Evolutionary conservation across 2,113 vertebrate species (phyloP).

Genomic region (Pteronura brasiliensis): DNA sequence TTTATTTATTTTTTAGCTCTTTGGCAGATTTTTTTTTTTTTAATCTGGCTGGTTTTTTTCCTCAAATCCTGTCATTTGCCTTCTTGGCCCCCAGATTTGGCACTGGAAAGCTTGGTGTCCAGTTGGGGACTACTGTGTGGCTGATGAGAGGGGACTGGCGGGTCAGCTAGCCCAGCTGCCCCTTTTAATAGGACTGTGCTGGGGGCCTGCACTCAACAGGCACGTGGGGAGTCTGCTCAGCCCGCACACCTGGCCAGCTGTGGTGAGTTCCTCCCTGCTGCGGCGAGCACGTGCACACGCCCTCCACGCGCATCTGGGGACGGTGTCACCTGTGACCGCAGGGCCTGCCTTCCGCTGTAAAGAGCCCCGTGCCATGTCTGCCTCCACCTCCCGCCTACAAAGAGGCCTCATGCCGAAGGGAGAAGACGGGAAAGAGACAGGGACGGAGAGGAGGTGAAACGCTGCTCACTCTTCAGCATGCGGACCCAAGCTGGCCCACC

Average conservation of each 20-base stretch:
- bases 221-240: background rate
- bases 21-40: background rate
- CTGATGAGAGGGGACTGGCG: background rate
- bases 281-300: fast-evolving
- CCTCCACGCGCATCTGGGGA: background rate
- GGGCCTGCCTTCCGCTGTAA: background rate
- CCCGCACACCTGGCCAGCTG: fast-evolving
- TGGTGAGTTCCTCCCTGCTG: background rate
- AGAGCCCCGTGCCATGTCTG: fast-evolving
- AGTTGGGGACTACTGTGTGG: fast-evolving
- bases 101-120: background rate
- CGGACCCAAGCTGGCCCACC: fast-evolving
- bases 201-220: background rate
- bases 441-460: background rate
- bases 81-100: background rate
- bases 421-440: too few species aligned
- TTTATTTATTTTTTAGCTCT: slow-evolving; percentile 23
- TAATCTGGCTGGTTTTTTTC: background rate
- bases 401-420: background rate
- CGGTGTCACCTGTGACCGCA: too few species aligned
- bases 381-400: background rate
- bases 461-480: background rate
- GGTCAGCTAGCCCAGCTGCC: background rate
- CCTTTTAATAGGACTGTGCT: background rate
- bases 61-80: background rate